Percentiles rank a stretch among this genome's conserved stretches.
These are phyloP conservation scores for Nephrocerus scutellatus DNA, from an alignment of 2,888 invertebrate genomes.

Conservation along the genomic window DNA sequence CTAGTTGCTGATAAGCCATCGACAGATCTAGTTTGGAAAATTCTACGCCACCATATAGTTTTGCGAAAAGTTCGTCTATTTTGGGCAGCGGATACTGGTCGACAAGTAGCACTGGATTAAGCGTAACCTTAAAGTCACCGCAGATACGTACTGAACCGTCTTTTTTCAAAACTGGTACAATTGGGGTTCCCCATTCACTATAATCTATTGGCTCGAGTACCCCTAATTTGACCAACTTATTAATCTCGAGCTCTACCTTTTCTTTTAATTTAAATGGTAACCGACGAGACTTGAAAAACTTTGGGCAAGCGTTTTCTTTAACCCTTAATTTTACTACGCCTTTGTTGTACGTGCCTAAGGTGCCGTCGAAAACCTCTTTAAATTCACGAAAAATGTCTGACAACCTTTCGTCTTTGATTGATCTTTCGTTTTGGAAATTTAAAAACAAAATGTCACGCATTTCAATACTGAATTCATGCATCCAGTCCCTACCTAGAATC, in stretches of 20 bases:
- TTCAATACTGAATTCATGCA: no score
- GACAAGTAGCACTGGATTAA: constrained; percentile 6
- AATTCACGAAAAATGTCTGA: no score
- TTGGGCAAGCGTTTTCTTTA: no score
- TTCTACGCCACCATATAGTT: constrained; percentile 24
- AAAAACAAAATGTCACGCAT: no score
- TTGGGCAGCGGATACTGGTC: constrained; percentile 8
- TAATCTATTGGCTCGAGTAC: constrained; percentile 4
- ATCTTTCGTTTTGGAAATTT: no score
- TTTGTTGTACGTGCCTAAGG: no score
- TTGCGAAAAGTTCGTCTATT: constrained; percentile 12
- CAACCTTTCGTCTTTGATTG: no score
- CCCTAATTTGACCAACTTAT: constrained; percentile 3
- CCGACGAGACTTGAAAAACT: no score
- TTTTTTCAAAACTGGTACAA: constrained; percentile 34
- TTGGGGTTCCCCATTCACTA: constrained; percentile 34
- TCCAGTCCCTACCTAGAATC: no score
- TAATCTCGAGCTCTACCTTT: constrained; percentile 5
- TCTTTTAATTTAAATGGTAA: constrained; percentile 4
- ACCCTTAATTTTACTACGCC: no score
- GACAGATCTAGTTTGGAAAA: constrained; percentile 38
- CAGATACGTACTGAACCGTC: constrained; percentile 23
- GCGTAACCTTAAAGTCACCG: constrained; percentile 7
- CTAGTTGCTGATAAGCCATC: constrained; percentile 36
- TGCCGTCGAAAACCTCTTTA: no score